Conservation (phyloP, 2,888 invertebrate genomes). For the Hyposoter dolosus region DNA sequence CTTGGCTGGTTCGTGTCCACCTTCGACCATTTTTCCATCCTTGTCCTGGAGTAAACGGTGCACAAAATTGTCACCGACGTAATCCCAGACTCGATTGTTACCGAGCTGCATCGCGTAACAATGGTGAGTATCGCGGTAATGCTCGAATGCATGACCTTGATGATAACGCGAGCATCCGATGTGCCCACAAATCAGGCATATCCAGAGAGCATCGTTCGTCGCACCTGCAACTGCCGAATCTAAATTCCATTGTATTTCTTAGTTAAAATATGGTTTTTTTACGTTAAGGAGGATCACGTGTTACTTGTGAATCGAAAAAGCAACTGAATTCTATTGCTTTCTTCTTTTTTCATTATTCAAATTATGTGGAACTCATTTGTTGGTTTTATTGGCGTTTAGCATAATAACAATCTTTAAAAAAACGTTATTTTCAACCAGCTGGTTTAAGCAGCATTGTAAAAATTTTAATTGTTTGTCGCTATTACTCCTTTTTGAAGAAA, state of each 20-base stretch:
- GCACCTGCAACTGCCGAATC: conserved; percentile 79
- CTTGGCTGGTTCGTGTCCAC: conserved; percentile 85
- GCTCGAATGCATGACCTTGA: conserved; percentile 97
- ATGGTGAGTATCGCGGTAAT: conserved; percentile 97
- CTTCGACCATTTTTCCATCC: conserved; percentile 97
- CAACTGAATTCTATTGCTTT: too few relatives aligned
- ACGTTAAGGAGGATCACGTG: neutral
- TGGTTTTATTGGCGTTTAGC: too few relatives aligned
- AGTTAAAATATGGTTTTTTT: neutral
- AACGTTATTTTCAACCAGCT: too few relatives aligned
- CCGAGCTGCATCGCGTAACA: conserved; percentile 98
- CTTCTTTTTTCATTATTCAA: too few relatives aligned
- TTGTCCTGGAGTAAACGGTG: conserved; percentile 98
- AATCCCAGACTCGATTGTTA: conserved; percentile 99
- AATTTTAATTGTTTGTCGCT: too few relatives aligned
- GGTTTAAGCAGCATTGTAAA: too few relatives aligned
- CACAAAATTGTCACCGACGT: conserved; percentile 98
- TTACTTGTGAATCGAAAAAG: too few relatives aligned
- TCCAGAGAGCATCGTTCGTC: conserved; percentile 95
- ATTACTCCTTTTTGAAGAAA: too few relatives aligned
- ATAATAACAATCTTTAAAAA: too few relatives aligned
- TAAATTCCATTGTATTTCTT: conserved; percentile 17
- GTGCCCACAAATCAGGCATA: conserved; percentile 99
- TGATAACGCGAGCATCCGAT: conserved; percentile 98
- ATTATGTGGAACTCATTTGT: too few relatives aligned